These are phyloP conservation scores for Rostratula benghalensis DNA, from an alignment of 2,113 vertebrate genomes.

Conservation along the genomic window DNA sequence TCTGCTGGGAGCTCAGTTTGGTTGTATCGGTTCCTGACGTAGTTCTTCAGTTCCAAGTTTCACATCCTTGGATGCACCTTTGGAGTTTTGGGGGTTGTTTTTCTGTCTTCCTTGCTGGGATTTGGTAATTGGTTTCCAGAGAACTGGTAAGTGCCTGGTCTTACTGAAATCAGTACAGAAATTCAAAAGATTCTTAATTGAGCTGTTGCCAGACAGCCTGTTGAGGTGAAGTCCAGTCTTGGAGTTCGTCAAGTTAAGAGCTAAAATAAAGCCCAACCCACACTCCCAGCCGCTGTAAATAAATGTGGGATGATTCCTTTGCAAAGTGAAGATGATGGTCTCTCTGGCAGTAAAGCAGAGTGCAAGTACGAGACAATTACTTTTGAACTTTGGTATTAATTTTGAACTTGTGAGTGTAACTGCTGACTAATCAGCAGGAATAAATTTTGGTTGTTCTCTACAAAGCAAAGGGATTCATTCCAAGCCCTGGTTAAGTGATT, in stretches of 20 bases:
- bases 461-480: neutral
- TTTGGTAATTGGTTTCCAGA: neutral
- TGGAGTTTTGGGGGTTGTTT: neutral
- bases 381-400: conserved; percentile 40
- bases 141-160: neutral
- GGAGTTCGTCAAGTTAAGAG: neutral
- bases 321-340: neutral
- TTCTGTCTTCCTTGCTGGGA: neutral
- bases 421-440: conserved; percentile 54
- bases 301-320: neutral
- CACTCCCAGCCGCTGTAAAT: neutral
- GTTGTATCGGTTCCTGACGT: neutral
- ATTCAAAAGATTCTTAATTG: neutral
- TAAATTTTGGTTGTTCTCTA: conserved; percentile 10
- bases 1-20: neutral
- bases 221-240: neutral
- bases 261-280: neutral
- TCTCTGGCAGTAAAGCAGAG: conserved; percentile 3
- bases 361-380: neutral
- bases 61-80: neutral
- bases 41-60: neutral
- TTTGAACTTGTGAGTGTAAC: conserved; percentile 24
- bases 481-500: conserved; percentile 8
- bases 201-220: neutral
- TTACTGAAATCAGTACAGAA: neutral